These are phyloP conservation scores for Troglohyphantes excavatus DNA, from an alignment of 2,888 invertebrate genomes.

Conservation along the genomic window DNA sequence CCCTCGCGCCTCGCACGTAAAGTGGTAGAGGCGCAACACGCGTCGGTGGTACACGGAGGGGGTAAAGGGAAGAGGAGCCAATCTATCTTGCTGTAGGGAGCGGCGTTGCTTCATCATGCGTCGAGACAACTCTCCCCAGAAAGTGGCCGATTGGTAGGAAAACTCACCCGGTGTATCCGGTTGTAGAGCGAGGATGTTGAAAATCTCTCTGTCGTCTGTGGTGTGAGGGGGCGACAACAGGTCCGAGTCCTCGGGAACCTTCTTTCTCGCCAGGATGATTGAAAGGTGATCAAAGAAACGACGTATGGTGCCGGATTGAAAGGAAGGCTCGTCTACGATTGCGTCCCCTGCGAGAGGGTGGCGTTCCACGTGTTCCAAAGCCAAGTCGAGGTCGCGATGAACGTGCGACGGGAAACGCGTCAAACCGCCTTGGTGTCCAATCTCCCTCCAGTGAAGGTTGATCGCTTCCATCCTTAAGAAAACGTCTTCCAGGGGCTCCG, in stretches of 20 bases:
- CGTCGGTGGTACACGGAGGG: too few relatives aligned
- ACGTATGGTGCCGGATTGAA: neutral
- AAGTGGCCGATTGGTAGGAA: neutral
- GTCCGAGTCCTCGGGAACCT: neutral
- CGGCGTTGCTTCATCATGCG: neutral
- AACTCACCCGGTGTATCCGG: neutral
- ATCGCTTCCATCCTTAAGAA: neutral
- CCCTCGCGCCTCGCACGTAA: constrained; percentile 15
- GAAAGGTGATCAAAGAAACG: neutral
- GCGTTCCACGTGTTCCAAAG: neutral
- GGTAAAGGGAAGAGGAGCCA: too few relatives aligned
- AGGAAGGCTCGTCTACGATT: neutral
- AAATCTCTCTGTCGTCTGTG: neutral
- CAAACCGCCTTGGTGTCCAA: neutral
- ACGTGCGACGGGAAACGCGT: neutral
- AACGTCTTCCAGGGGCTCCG: neutral
- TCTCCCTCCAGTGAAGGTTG: neutral
- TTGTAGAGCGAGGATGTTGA: neutral
- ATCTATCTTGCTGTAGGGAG: too few relatives aligned
- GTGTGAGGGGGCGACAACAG: neutral
- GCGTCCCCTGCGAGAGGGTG: too few relatives aligned
- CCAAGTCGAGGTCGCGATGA: neutral
- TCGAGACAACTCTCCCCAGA: constrained; percentile 6
- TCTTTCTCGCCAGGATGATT: neutral
- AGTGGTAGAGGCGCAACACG: constrained; percentile 21